Evolutionary conservation across 2,113 vertebrate species (phyloP), one percentile per base, ranked within the genome.

Genomic region (Ranitomeya imitator): DNA sequence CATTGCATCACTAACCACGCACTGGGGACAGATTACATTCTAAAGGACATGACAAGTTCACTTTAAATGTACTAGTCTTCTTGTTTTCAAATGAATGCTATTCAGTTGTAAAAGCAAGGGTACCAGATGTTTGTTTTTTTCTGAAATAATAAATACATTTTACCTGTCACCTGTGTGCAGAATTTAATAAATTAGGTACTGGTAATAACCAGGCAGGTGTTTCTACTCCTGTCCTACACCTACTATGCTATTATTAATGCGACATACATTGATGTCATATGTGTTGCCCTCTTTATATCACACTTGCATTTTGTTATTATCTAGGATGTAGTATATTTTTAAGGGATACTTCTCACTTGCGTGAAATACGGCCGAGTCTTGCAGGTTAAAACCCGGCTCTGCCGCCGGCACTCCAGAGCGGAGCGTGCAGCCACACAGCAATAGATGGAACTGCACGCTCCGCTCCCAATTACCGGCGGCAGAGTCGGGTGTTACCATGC

Each of bases 141-240:
- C 0, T 81, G 8, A 21, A 19, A 37, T 67, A 23, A 19, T 21
- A 45, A 5, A 21, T 83, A 61, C 12, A 74, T 74, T 80, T 79
- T 26, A 23, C 8, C 81, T 83, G 45, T n/a, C 65, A 69, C 16
- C 10, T n/a, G 13, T 1, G 59, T 16, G 59, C 52, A 7, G 21
- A 15, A 15, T 69, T n/a, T 13, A 14, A 54, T 83, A 83, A 65
- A 69, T 69, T 45, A 55, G n/a, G 13, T 69, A 54, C 12, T 12
- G 45, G 8, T 54, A 8, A 23, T 23, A 13, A 67, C 13, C 31
- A 67, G 51, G 45, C 81, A 69, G 63, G 45, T 69, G 81, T 51
- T 83, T 69, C 81, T 54, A 63, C 21, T 54, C 10, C 3, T 83
- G 80, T 15, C 80, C 80, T 67, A 83, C 31, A 83, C 67, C 60